Base-by-base conservation (phyloP, 2,888 invertebrate genomes). In the Panorpa germanica region DNA sequence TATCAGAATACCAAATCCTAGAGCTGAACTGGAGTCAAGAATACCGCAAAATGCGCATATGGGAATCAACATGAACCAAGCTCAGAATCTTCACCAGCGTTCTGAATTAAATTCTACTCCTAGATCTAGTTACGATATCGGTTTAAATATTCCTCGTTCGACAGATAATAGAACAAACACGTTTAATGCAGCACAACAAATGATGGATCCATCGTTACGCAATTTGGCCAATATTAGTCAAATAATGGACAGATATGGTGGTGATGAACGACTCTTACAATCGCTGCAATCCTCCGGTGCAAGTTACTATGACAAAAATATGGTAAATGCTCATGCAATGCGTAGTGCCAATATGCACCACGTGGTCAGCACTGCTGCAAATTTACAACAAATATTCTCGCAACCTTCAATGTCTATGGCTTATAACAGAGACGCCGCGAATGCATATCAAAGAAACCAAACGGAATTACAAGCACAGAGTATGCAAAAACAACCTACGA, bases 181-280 rank as follows among this genome's bases (percentile, higher is more conserved):
- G n/a, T n/a, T n/a, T n/a, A n/a, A n/a, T n/a, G n/a, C n/a, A n/a
- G n/a, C n/a, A n/a, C n/a, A n/a, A n/a, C n/a, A n/a, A n/a, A 57
- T 59, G 22, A 52, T 65, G 33, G 65, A 66, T 29, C 47, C 48
- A 27, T 55, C 59, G 23, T 45, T 65, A 34, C 51, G 66, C 22
- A 65, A 61, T 46, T 47, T 68, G 34, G 58, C 63, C 4, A 65
- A 60, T 44, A 52, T 68, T 34, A 61, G 66, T 9, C 68, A 67
- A 47, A 65, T 69, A 48, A 53, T 68, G 25, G 69, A 69, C 41
- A 49, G 68, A 25, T 65, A 63, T 43, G 46, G 55, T 3, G 59
- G 59, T 37, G 65, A 67, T 27, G 66, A 67, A 39, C 51, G 64
- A 35, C 60, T 64, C 46, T 48, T 66, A 39, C 50, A 60, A 2